These are phyloP conservation scores for Elaphurus davidianus DNA, from an alignment of 2,113 vertebrate species.

Conservation along the genomic window DNA sequence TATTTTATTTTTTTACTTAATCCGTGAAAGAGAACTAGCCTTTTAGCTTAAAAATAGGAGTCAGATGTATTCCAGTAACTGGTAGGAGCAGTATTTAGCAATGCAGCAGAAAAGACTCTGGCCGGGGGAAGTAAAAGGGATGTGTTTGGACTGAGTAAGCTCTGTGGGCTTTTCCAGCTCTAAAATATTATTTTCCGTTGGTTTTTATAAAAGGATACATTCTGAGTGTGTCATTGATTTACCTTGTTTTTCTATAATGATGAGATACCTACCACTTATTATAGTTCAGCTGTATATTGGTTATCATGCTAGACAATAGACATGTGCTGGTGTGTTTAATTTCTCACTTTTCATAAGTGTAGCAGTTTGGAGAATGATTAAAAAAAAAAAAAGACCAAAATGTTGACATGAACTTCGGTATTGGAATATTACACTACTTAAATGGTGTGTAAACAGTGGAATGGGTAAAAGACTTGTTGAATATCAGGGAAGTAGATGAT, in stretches of 20 bases:
- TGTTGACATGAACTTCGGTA: not conserved
- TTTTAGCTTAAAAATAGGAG: conserved; percentile 46
- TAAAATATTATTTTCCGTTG: conserved; percentile 11
- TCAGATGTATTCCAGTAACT: conserved; percentile 4
- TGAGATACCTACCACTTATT: not conserved
- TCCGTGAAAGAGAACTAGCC: conserved; percentile 1
- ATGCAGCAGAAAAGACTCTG: not conserved
- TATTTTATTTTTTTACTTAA: not conserved
- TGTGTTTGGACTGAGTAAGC: conserved; percentile 13
- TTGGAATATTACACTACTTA: not conserved
- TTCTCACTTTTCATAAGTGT: not conserved
- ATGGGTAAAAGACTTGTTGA: not conserved
- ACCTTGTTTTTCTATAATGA: not conserved
- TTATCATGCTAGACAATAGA: not conserved
- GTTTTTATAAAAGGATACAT: conserved; percentile 1
- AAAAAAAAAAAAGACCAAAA: not conserved
- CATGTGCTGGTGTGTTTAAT: not conserved
- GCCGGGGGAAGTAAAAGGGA: not conserved
- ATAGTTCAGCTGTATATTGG: not conserved
- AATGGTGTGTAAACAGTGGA: not conserved
- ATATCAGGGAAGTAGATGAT: not conserved
- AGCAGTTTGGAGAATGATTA: not conserved
- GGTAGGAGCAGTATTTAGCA: conserved; percentile 22
- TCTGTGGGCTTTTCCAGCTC: not conserved
- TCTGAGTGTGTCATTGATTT: not conserved